Evolutionary conservation across 2,113 vertebrate species (phyloP).

Genomic region (Tor tambroides): DNA sequence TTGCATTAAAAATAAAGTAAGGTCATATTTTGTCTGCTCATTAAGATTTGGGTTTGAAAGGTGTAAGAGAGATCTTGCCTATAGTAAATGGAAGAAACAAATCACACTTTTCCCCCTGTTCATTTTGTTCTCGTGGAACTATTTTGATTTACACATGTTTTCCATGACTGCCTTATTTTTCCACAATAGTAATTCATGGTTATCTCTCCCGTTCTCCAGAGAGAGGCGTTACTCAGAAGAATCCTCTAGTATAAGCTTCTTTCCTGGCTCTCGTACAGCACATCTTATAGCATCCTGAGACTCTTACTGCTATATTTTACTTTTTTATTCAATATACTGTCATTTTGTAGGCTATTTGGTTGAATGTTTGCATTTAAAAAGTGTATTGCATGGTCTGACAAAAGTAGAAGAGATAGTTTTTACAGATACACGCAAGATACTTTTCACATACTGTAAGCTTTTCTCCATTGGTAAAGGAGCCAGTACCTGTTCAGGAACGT

Average conservation of each 20-base stretch:
- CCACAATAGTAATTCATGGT: slow-evolving; percentile 20
- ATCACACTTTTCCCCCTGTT: neutral
- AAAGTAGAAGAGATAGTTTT: neutral
- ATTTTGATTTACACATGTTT: neutral
- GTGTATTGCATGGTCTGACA: neutral
- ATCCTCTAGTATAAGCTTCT: neutral
- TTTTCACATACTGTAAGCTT: neutral
- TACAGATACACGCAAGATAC: neutral
- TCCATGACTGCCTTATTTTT: neutral
- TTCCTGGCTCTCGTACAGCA: slow-evolving; percentile 20
- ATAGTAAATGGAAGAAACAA: neutral
- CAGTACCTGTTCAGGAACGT: neutral
- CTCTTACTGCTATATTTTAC: neutral
- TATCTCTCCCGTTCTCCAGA: neutral
- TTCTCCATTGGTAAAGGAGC: neutral
- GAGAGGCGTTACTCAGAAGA: neutral
- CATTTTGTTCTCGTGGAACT: neutral
- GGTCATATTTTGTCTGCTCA: neutral
- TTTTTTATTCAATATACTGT: neutral
- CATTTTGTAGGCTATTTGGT: neutral
- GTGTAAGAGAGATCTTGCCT: neutral
- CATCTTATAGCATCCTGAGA: neutral
- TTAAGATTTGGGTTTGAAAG: neutral
- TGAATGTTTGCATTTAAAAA: neutral
- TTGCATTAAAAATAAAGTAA: neutral